These are phyloP conservation scores for Pseudorhombus dupliciocellatus DNA, from an alignment of 2,113 vertebrate species.

Conservation along the genomic window DNA sequence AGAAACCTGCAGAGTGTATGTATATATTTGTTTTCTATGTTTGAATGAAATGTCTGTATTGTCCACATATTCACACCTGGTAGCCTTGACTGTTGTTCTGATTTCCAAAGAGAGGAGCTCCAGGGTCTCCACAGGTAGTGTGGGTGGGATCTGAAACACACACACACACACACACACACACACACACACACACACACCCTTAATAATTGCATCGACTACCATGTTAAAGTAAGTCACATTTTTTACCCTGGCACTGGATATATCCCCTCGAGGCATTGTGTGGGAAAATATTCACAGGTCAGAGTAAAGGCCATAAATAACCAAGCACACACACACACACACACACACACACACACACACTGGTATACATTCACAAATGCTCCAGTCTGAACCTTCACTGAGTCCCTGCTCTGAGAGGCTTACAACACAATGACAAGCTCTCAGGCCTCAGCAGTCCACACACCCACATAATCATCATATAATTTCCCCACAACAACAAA, in stretches of 20 bases:
- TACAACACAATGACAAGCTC: neutral
- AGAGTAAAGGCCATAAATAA: conserved; percentile 3
- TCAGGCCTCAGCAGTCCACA: neutral
- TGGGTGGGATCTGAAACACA: conserved; percentile 88
- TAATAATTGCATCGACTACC: conserved; percentile 6
- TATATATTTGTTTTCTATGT: neutral
- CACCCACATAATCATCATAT: neutral
- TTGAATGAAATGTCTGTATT: neutral
- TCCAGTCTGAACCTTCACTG: neutral
- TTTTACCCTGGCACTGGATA: neutral
- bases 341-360: neutral
- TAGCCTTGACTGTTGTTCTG: conserved; percentile 97
- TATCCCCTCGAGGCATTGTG: neutral
- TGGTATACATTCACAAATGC: neutral
- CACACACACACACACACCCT: neutral
- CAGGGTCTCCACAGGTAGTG: conserved; percentile 90
- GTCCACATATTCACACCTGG: conserved; percentile 81
- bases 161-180: conserved; percentile 13
- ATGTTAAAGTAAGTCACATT: neutral
- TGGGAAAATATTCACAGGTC: neutral
- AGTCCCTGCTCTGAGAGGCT: neutral
- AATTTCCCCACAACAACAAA: neutral
- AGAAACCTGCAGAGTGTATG: neutral
- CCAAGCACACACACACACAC: neutral
- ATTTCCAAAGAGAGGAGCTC: conserved; percentile 89